Evolutionary conservation across 2,888 invertebrate species (phyloP), one percentile per base, ranked within the genome.

Genomic region (Crematogaster levior): DNA sequence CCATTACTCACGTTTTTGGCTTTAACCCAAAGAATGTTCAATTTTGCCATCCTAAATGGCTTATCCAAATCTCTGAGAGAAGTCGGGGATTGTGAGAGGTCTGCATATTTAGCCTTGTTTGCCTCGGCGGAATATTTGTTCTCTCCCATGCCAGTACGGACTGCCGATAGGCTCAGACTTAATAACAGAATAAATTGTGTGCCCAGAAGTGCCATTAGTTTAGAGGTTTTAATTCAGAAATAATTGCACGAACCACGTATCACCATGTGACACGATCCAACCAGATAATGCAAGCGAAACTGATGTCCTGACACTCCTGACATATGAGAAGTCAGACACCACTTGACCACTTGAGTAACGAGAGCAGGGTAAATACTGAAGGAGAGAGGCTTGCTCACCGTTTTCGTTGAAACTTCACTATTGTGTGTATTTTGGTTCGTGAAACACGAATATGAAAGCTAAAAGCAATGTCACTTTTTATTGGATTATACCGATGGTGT

Each of bases 21-120:
- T 95, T 99, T 99, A 4, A 96, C 95, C 98, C 98, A 99, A 34
- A 99, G 95, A 82, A 98, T 94, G 95, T 99, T 98, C 46, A 98
- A 94, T 95, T 98, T 99, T 43, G 97, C 97, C 97, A 98, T 98
- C 88, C 98, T 96, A 95, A 97, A 99, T 5, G 98, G 98, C 91
- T 97, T 97, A 88, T 98, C 97, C 63, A 98, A 94, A 83, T 96
- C 97, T 91, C 97, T 96, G 86, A 98, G 96, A 83, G 94, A 93
- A 37, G 92, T 92, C 37, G 94, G 93, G 51, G 93, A 88, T 70
- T 93, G 91, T 85, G 93, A 91, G 61, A 90, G 91, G 72, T 92
- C 93, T 82, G 94, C 93, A 87, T 95, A 68, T 79, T 92, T 95
- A 84, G 94, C 94, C 91, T 89, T 88, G 85, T 96, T 96, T 3